phyloP scores from a whole-genome alignment of 2,797 vertebrate genomes.

The Danio albolineatus region DNA sequence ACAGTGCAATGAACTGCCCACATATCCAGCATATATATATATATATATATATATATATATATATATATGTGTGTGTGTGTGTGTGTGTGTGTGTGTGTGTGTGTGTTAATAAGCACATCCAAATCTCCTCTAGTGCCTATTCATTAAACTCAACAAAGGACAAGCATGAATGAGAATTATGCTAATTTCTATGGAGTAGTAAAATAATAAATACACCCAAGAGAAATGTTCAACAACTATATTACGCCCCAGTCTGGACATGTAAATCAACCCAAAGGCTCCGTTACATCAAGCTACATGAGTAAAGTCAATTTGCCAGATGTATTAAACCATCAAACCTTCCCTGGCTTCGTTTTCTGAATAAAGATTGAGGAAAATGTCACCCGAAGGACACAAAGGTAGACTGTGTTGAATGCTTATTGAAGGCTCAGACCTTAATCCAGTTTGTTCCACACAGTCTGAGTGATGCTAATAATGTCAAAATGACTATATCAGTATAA shows the following conservation, averaged over 20 bases:
- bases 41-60: too few relatives aligned
- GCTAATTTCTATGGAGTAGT: background rate
- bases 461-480: background rate
- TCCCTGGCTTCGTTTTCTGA: background rate
- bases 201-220: background rate
- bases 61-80: too few relatives aligned
- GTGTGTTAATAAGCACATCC: too few relatives aligned
- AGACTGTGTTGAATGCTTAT: slow-evolving; percentile 29
- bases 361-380: slow-evolving; percentile 34
- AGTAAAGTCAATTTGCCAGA: slow-evolving; percentile 10
- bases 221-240: background rate
- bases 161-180: too few relatives aligned
- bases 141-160: background rate
- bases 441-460: background rate
- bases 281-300: background rate
- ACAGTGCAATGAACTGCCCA: too few relatives aligned
- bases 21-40: too few relatives aligned
- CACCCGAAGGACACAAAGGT: slow-evolving; percentile 24
- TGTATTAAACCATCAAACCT: slow-evolving; percentile 10
- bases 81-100: too few relatives aligned
- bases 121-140: background rate
- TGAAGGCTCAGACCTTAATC: slow-evolving; percentile 2
- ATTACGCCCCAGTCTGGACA: background rate
- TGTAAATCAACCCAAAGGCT: background rate
- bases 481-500: background rate